Conservation (phyloP, 2,797 vertebrate genomes). For the Tiaroga cobitis region DNA sequence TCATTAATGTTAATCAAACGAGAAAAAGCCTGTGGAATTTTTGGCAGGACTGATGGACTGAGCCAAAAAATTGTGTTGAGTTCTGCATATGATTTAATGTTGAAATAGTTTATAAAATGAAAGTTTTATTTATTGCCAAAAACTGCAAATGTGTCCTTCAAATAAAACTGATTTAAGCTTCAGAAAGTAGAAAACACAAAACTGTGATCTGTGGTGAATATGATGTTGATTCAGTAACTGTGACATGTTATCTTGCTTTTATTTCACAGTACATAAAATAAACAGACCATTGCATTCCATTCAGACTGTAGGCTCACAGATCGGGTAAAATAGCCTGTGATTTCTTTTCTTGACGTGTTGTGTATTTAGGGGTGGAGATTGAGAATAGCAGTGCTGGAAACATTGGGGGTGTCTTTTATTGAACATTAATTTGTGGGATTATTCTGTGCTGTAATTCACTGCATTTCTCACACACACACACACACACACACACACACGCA, state of each 20-base stretch:
- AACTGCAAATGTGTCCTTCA: background rate
- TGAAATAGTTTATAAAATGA: background rate
- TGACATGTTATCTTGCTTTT: background rate
- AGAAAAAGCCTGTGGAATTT: background rate
- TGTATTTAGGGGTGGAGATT: background rate
- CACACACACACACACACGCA: background rate
- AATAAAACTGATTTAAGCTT: background rate
- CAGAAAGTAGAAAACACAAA: background rate
- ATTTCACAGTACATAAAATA: background rate
- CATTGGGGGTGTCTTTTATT: slow-evolving; percentile 5
- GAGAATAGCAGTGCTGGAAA: background rate
- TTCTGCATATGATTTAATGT: too few relatives aligned
- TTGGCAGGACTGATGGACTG: too few relatives aligned
- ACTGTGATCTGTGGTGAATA: background rate
- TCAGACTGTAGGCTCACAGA: background rate
- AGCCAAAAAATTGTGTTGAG: too few relatives aligned
- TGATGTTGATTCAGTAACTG: background rate
- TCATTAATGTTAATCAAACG: background rate
- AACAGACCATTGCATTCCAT: background rate
- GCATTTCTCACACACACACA: background rate
- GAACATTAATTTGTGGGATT: slow-evolving; percentile 22
- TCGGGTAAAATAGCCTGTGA: background rate
- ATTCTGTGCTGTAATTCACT: background rate
- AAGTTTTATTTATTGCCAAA: background rate
- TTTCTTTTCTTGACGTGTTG: background rate